These are phyloP conservation scores for Phortica variegata DNA, from an alignment of 1,140 invertebrate genomes.

Conservation along the genomic window DNA sequence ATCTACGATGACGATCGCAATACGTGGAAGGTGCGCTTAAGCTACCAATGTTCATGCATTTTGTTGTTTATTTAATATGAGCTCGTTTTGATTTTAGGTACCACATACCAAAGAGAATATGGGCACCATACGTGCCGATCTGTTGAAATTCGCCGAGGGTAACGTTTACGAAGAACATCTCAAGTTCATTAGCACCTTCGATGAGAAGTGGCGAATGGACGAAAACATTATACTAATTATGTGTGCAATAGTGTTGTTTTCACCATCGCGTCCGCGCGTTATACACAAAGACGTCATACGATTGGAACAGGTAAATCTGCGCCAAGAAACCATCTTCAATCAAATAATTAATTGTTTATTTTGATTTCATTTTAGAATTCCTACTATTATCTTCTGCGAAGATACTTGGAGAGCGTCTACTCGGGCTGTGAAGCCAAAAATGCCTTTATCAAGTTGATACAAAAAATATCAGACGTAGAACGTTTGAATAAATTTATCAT, in stretches of 20 bases:
- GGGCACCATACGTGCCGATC: constrained; percentile 76
- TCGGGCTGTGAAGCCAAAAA: constrained; percentile 81
- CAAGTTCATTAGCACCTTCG: constrained; percentile 78
- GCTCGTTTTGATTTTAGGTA: constrained; percentile 58
- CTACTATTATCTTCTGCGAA: constrained; percentile 82
- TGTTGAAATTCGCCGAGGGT: constrained; percentile 82
- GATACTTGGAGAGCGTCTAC: constrained; percentile 83
- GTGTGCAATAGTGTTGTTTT: constrained; percentile 86
- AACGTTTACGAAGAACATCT: constrained; percentile 84
- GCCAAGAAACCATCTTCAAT: background rate
- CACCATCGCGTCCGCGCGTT: constrained; percentile 76
- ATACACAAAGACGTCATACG: constrained; percentile 82
- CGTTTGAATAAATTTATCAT: constrained; percentile 78
- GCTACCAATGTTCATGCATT: background rate
- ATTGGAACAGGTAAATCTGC: constrained; percentile 76
- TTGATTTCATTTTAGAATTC: constrained; percentile 67
- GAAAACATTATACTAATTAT: constrained; percentile 87
- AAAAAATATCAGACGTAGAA: constrained; percentile 84
- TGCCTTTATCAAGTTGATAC: constrained; percentile 81
- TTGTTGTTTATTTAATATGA: background rate
- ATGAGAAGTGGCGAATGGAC: constrained; percentile 76
- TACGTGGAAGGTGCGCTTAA: constrained; percentile 78
- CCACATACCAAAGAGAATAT: constrained; percentile 72
- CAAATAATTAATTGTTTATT: background rate
- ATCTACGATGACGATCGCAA: constrained; percentile 82